These are phyloP conservation scores for Pristionchus pacificus DNA, from an alignment of 1,140 invertebrate genomes.

Conservation along the genomic window DNA sequence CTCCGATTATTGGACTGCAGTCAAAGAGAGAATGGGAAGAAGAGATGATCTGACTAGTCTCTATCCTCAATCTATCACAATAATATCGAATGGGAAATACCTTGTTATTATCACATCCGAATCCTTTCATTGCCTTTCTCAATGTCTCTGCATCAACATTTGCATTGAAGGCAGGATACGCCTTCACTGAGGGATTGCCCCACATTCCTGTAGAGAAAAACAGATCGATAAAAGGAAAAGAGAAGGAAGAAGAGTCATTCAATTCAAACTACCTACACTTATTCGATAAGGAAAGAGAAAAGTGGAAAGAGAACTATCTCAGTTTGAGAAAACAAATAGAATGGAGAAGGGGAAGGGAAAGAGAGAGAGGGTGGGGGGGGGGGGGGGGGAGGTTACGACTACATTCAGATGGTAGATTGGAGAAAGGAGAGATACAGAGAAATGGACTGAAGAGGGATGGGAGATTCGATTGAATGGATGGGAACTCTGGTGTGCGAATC, in stretches of 20 bases:
- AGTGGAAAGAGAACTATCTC: neutral
- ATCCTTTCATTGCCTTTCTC: conserved; percentile 87
- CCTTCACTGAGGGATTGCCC: conserved; percentile 63
- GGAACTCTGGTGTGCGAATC: too few species aligned
- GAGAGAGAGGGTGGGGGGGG: conserved; percentile 1
- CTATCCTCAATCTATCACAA: too few species aligned
- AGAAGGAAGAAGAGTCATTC: neutral
- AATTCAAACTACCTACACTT: too few species aligned
- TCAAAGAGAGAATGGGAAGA: too few species aligned
- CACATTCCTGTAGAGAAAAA: conserved; percentile 32
- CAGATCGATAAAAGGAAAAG: neutral
- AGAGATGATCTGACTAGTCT: too few species aligned
- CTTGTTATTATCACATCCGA: conserved; percentile 60
- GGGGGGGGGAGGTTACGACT: neutral
- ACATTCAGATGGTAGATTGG: neutral
- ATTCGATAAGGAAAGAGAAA: neutral
- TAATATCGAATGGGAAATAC: neutral
- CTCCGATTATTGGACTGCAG: conserved; percentile 2
- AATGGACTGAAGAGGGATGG: too few species aligned
- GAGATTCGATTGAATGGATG: too few species aligned
- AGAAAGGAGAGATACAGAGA: too few species aligned
- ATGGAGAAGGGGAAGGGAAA: neutral
- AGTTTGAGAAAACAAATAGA: conserved; percentile 6
- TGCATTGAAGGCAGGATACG: conserved; percentile 78
- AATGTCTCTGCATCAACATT: conserved; percentile 79